Base-by-base conservation (phyloP, 1,140 invertebrate species). In the Drosophila guanche region DNA sequence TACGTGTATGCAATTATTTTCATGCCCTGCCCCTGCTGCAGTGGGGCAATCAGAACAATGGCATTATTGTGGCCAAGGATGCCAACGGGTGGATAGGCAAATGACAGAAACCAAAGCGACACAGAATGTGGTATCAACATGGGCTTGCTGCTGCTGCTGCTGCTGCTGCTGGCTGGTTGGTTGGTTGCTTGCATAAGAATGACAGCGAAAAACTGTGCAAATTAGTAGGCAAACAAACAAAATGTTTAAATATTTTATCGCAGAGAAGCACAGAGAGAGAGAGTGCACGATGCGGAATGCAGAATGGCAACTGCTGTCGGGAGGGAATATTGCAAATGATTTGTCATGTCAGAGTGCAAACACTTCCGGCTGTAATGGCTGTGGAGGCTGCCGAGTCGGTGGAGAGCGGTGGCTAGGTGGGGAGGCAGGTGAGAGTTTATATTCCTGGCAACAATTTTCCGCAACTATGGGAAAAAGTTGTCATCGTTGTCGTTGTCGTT, bases 271-370 rank as follows among this genome's bases (percentile, higher is more conserved):
- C 25, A 29, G 20, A 8, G 6, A 46, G 14, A 23, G 54, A 65
- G 43, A 22, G 45, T 37, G 33, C 33, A 29, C 27, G 27, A 1
- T 29, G 27, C 16, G 61, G 23, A 50, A 22, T 33, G 47, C 27
- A 40, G 29, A 59, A 57, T 76, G 61, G 43, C 71, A 78, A 58
- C 55, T 57, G 56, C 23, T 66, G 40, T 41, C 66, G 41, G 66
- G 27, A 56, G 54, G 22, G 74, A 70, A 69, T 62, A 71, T 63
- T 75, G 66, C 77, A 81, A 88, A 86, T 86, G 73, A 86, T 86
- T 86, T 86, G 81, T 86, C 77, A 88, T 81, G 77, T 78, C 61
- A 65, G 73, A 81, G 61, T 76, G 62, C 67, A 85, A 50, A 73
- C 77, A 80, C 73, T 74, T 86, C 80, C 81, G 80, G 75, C 43